These are phyloP conservation scores for Galaxea fascicularis DNA, from an alignment of 92 coral and sea anemone genomes.

Conservation along the genomic window DNA sequence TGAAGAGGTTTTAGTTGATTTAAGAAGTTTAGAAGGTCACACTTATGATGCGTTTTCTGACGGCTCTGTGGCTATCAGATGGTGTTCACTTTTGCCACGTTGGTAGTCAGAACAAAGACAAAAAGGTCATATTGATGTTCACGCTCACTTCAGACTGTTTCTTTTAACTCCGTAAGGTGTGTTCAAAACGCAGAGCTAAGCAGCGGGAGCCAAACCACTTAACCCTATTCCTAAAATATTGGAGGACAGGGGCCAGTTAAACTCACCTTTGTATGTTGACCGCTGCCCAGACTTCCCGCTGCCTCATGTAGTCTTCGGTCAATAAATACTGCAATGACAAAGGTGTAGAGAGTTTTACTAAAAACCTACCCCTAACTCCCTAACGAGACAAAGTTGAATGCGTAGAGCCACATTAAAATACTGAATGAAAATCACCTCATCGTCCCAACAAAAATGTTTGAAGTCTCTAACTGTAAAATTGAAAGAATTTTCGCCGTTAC, in stretches of 20 bases:
- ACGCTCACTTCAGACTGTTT: no score
- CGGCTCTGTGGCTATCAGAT: no score
- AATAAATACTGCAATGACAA: constrained; percentile 69
- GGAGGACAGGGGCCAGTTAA: neutral
- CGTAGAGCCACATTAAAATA: neutral
- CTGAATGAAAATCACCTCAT: constrained; percentile 70
- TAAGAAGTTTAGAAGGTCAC: no score
- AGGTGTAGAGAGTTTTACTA: neutral
- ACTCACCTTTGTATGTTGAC: constrained; percentile 94
- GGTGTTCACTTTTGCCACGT: no score
- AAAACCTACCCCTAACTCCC: neutral
- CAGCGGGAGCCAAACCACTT: no score
- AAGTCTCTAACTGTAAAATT: constrained; percentile 89
- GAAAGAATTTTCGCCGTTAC: constrained; percentile 36
- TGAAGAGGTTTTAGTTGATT: neutral
- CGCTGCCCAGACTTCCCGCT: constrained; percentile 98
- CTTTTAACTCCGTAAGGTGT: no score
- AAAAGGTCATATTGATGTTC: no score
- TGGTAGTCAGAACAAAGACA: no score
- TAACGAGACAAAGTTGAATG: neutral
- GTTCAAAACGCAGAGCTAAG: no score
- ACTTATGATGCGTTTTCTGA: no score
- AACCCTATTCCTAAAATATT: no score
- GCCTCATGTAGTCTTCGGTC: constrained; percentile 86
- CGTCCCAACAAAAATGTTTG: constrained; percentile 94